phyloP scores from a whole-genome alignment of 2,113 vertebrate species.

The Cariama cristata region DNA sequence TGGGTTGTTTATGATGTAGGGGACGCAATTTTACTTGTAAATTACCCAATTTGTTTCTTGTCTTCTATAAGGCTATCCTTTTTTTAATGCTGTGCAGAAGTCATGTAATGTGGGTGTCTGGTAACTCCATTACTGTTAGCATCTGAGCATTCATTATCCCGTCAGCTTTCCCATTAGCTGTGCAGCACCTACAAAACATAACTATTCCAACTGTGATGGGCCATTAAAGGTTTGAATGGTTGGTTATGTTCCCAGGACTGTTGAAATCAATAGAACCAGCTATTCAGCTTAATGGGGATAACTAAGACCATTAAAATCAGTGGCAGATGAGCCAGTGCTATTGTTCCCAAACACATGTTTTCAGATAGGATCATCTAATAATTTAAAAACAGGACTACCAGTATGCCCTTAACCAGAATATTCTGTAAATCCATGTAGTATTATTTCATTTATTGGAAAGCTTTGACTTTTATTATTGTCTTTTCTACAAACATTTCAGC shows the following conservation, averaged over 20 bases:
- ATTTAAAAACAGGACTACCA: not conserved
- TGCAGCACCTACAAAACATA: not conserved
- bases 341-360: slow-evolving; percentile 1
- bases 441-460: not conserved
- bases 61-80: not conserved
- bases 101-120: not conserved
- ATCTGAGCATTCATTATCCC: not conserved
- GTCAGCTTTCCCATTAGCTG: not conserved
- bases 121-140: not conserved
- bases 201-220: not conserved
- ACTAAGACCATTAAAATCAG: not conserved
- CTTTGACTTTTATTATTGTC: not conserved
- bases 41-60: not conserved
- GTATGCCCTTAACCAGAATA: not conserved
- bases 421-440: not conserved
- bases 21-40: not conserved
- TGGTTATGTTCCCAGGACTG: not conserved
- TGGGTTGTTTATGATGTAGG: not conserved
- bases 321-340: not conserved
- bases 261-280: not conserved
- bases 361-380: not conserved
- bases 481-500: not conserved
- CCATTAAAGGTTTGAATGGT: slow-evolving; percentile 29
- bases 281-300: not conserved
- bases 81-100: not conserved